Base-by-base conservation (phyloP, 1,140 invertebrate species). In the Meteorus sp. region DNA sequence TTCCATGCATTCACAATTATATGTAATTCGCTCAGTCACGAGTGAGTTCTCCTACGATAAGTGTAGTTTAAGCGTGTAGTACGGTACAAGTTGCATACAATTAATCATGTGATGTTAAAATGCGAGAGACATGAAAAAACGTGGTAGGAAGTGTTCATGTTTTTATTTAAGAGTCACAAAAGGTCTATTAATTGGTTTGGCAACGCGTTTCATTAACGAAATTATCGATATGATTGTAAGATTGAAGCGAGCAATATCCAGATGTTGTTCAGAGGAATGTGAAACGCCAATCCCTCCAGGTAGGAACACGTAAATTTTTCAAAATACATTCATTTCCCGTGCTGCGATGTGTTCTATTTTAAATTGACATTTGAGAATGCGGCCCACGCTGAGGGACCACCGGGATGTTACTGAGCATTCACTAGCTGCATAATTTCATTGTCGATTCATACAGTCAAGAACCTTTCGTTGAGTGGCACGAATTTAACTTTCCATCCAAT, bases 91-190 rank as follows among this genome's bases (percentile, higher is more conserved):
- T 9, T 29, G 27, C n/a, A 52, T 41, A 9, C 33, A 29, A 53
- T 48, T 43, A 27, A 20, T 15, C 52, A 54, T 52, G 33, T 50
- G 25, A n/a, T 33, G 23, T 19, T 56, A 50, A 37, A 57, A 35
- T 31, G 39, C 48, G 48, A 33, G 48, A 17, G 47, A 37, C 27
- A 65, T 54, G 56, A 50, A 41, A 59, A 59, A 55, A 54, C 67
- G 68, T 61, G 50, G 69, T 74, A 69, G 69, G 69, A 77, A 76
- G 69, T 69, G 73, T 62, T 76, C 71, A 51, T 76, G 75, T 41
- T 78, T 78, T 56, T 78, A 77, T 70, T 58, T 78, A 29, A 71
- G 72, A 62, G 47, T 77, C 43, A 65, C 65, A 39, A 65, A 47
- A 56, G 73, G 75, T 65, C 66, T 77, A 44, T 41, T 76, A 22